These are phyloP conservation scores for Athalia cordata DNA, from an alignment of 2,888 invertebrate genomes.

Conservation along the genomic window DNA sequence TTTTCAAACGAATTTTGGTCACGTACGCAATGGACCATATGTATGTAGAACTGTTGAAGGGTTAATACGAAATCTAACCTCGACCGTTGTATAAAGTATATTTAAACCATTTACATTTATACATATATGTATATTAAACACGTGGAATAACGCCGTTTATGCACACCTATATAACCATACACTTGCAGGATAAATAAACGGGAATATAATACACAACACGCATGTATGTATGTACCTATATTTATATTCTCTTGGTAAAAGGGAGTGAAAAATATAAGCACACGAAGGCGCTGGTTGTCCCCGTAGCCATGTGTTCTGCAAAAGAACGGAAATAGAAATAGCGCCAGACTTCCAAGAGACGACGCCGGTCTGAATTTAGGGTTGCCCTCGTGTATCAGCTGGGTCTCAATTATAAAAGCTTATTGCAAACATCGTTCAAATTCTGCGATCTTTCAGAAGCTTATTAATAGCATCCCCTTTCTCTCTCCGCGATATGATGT, in stretches of 20 bases:
- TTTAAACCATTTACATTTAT: too few relatives aligned
- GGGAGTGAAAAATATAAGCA: conserved; percentile 15
- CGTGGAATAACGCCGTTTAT: too few relatives aligned
- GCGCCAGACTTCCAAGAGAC: conserved; percentile 44
- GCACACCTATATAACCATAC: too few relatives aligned
- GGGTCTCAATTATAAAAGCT: conserved; percentile 36
- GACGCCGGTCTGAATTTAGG: not conserved
- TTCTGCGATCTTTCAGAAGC: conserved; percentile 19
- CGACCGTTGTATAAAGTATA: too few relatives aligned
- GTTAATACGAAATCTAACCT: too few relatives aligned
- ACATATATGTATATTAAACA: too few relatives aligned
- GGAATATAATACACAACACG: too few relatives aligned
- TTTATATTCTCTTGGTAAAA: not conserved
- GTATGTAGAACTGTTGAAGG: too few relatives aligned
- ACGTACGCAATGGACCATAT: too few relatives aligned
- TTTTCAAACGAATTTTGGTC: too few relatives aligned
- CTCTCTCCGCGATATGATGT: not conserved
- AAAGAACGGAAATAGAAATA: conserved; percentile 40
- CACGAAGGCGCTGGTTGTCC: not conserved
- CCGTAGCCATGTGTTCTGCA: conserved; percentile 34
- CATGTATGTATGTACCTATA: not conserved
- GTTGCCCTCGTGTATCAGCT: not conserved
- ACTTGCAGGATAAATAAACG: too few relatives aligned
- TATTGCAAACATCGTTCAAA: conserved; percentile 34
- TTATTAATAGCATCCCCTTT: conserved; percentile 28